Conservation (phyloP, 2,797 vertebrate genomes). For the Gymnothorax reevesii region DNA sequence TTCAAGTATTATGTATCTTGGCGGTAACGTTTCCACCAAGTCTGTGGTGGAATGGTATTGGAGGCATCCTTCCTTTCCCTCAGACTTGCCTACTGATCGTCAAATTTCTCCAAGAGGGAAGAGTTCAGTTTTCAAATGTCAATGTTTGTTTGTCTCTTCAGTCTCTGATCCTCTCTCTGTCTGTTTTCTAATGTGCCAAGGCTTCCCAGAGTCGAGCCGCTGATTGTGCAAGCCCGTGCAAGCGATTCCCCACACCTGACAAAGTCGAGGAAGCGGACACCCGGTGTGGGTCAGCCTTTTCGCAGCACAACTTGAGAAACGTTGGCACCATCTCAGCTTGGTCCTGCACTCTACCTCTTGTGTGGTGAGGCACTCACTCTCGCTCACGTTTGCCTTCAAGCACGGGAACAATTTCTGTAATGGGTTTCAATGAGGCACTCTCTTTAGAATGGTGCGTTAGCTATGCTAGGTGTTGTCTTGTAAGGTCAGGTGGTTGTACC, state of each 20-base stretch:
- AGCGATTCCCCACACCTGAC: constrained; percentile 82
- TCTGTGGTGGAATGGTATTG: not conserved
- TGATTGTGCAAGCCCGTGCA: constrained; percentile 69
- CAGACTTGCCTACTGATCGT: not conserved
- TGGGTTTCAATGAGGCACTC: not conserved
- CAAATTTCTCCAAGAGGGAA: not conserved
- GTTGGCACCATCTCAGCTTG: constrained; percentile 72
- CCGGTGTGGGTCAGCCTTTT: constrained; percentile 54
- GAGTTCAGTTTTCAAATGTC: not conserved
- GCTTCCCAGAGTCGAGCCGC: constrained; percentile 62
- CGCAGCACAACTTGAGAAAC: constrained; percentile 65
- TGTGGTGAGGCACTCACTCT: constrained; percentile 71
- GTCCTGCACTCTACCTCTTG: constrained; percentile 81
- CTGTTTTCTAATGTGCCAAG: constrained; percentile 45
- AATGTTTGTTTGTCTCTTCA: constrained; percentile 18
- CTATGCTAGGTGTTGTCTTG: not conserved
- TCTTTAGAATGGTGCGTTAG: not conserved
- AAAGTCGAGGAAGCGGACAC: constrained; percentile 68
- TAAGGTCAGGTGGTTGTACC: not conserved
- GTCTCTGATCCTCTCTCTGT: constrained; percentile 14
- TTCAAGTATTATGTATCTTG: not conserved
- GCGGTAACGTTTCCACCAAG: not conserved
- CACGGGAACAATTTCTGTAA: not conserved
- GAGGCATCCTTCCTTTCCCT: constrained; percentile 28
- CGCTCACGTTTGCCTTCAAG: not conserved